Conservation (phyloP, 2,797 vertebrate genomes). For the Eulemur albifrons region DNA sequence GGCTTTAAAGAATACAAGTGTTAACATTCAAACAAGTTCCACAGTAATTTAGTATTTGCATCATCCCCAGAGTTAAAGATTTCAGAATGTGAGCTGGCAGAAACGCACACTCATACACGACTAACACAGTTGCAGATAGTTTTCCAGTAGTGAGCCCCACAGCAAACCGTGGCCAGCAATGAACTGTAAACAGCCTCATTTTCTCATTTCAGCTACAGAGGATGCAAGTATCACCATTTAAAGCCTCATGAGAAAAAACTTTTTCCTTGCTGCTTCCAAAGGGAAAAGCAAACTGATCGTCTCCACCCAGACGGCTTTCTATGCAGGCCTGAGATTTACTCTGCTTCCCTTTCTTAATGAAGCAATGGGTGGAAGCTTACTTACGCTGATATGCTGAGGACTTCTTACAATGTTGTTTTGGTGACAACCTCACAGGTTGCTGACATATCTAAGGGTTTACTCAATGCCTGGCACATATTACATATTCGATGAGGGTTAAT, state of each 20-base stretch:
- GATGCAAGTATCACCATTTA: neutral
- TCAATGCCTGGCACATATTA: neutral
- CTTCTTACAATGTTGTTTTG: neutral
- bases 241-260: neutral
- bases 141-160: neutral
- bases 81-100: neutral
- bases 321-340: neutral
- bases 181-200: neutral
- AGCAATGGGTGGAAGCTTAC: neutral
- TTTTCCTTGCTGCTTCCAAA: neutral
- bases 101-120: neutral
- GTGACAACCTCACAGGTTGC: neutral
- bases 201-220: neutral
- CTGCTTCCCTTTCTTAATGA: neutral
- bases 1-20: neutral
- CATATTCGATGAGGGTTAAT: neutral
- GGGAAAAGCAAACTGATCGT: neutral
- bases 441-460: neutral
- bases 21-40: neutral
- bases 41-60: neutral
- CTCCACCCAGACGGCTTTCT: neutral
- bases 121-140: neutral
- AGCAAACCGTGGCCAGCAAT: neutral
- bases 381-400: neutral
- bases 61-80: neutral